Percentiles rank a stretch among this genome's conserved stretches.
Conservation (phyloP, 30 jellyfish, hydroid and myxozoan species). For the Haliclystus octoradiatus region DNA sequence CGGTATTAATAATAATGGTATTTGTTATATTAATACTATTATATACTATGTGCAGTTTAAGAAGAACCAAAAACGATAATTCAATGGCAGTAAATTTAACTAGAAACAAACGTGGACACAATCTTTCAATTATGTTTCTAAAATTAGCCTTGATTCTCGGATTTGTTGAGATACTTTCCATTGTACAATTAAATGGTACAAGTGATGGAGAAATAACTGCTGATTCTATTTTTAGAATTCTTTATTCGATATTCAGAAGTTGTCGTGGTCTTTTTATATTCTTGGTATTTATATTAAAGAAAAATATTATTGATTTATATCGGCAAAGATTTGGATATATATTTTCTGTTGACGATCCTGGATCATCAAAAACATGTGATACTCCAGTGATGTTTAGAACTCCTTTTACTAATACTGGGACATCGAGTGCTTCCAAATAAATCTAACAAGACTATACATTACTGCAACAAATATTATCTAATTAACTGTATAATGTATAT, state of each 20-base stretch:
- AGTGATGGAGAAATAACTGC: neutral
- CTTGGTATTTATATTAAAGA: neutral
- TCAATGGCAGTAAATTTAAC: neutral
- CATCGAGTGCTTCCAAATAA: too few species aligned
- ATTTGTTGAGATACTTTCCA: neutral
- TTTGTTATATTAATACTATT: neutral
- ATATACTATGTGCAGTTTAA: neutral
- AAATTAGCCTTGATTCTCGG: neutral
- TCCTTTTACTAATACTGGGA: too few species aligned
- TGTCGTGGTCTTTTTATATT: neutral
- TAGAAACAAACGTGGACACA: neutral
- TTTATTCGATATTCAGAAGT: neutral
- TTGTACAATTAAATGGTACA: neutral
- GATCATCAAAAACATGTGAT: neutral
- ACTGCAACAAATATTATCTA: too few species aligned
- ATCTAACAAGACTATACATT: too few species aligned
- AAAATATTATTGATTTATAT: too few species aligned
- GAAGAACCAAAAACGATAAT: neutral
- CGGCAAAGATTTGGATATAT: neutral
- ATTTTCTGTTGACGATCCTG: neutral
- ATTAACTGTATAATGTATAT: too few species aligned
- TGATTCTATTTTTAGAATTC: neutral
- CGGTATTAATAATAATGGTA: neutral
- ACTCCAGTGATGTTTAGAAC: neutral
- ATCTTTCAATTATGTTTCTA: neutral